Conservation (phyloP, 2,888 invertebrate species). For the Drymonia ruficornis region DNA sequence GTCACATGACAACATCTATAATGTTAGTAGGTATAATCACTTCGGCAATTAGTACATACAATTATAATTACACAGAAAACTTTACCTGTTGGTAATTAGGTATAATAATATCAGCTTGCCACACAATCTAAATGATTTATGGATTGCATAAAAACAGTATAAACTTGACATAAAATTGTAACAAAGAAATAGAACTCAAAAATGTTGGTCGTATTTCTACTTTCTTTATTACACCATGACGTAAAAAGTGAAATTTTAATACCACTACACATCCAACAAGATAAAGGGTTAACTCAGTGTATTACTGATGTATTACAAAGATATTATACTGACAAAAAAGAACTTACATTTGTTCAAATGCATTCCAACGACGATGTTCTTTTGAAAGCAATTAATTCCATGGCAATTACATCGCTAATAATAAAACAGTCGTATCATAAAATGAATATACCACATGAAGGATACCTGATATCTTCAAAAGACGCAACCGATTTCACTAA, state of each 20-base stretch:
- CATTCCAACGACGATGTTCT: conserved; percentile 10
- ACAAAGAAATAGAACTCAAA: conserved; percentile 1
- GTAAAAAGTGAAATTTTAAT: neutral
- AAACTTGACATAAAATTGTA: neutral
- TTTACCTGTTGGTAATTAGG: too few relatives aligned
- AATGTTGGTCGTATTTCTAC: conserved; percentile 24
- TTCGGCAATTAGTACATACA: too few relatives aligned
- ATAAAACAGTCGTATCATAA: conserved; percentile 1
- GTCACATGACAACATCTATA: too few relatives aligned
- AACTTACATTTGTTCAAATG: conserved; percentile 20
- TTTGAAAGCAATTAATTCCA: conserved; percentile 20
- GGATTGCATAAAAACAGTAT: neutral
- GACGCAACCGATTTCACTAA: conserved; percentile 30
- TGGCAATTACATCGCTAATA: conserved; percentile 7
- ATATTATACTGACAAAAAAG: conserved; percentile 15
- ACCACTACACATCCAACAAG: neutral
- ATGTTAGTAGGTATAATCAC: too few relatives aligned
- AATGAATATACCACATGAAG: conserved; percentile 17
- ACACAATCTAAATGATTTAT: neutral
- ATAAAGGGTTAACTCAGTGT: conserved; percentile 14
- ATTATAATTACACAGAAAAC: too few relatives aligned
- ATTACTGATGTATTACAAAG: conserved; percentile 14
- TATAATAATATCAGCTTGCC: too few relatives aligned
- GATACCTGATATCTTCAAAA: conserved; percentile 44
- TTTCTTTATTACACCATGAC: conserved; percentile 12